phyloP scores from a whole-genome alignment of 2,113 vertebrate genomes.

The Lamprologus lemairii region DNA sequence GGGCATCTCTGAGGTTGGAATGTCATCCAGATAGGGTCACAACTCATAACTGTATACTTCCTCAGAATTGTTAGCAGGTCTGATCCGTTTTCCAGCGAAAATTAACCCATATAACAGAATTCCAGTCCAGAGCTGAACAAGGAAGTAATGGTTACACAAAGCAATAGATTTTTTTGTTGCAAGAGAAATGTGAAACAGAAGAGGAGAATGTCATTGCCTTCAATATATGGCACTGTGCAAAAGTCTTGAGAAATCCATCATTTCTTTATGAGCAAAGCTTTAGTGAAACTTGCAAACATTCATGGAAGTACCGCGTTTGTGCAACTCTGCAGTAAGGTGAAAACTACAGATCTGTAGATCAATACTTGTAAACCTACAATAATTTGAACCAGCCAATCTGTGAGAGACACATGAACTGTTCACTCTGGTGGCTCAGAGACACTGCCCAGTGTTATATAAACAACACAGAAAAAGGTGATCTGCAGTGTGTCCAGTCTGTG shows the following conservation, averaged over 20 bases:
- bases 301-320: background rate
- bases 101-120: background rate
- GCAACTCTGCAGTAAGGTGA: background rate
- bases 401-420: background rate
- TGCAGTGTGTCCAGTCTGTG: conserved; percentile 6
- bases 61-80: background rate
- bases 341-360: background rate
- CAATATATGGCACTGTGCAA: background rate
- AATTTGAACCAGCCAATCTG: background rate
- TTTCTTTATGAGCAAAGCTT: background rate
- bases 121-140: background rate
- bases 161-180: background rate
- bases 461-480: conserved; percentile 6
- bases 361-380: background rate
- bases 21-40: background rate
- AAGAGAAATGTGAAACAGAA: background rate
- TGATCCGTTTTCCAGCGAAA: background rate
- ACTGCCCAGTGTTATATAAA: conserved; percentile 5
- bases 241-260: background rate
- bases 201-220: background rate
- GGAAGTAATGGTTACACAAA: background rate
- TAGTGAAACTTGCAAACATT: background rate
- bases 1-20: background rate
- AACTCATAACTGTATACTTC: background rate
- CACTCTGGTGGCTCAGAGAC: background rate